Evolutionary conservation across 23 tunicate species (phyloP), one percentile per base, ranked within the genome.

Genomic region (Ascidia mentula): DNA sequence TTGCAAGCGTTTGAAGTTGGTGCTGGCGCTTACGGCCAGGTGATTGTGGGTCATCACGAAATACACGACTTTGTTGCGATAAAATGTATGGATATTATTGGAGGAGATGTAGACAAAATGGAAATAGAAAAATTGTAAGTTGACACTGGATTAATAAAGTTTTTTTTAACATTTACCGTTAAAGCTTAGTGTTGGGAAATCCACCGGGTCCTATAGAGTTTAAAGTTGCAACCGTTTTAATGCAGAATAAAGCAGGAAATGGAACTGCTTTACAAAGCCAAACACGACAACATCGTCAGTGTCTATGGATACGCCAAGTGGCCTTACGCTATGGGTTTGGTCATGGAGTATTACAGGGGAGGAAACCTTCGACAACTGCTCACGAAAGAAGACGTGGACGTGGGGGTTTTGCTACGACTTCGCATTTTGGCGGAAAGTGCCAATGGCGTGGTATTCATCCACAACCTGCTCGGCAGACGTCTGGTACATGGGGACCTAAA

Each of bases 341-440:
- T 81, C 17, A 81, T 81, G 85, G 85, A 81, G 32, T 72, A 81
- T 32, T 31, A 69, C 26, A 77, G 77, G 38, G 46, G 69, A 15
- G 85, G 85, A 72, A 81, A 81, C 32, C 78, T 81, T 17, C 22
- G 31, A 69, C 38, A 81, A 72, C 18, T 81, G 40, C 69, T 81
- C 3, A 17, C 22, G 22, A 78, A 81, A 6, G 35, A 81, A 71
- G 38, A 31, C 9, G 69, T 81, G 13, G 13, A 8, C 26, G 33
- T 72, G 18, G 78, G 69, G 12, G 13, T 36, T 7, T 40, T 81
- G 18, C 39, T 81, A 34, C 65, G 85, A 36, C 39, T 81, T 32
- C 78, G 85, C 26, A 30, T 72, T 6, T 3, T 75, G 7, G 69
- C 38, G 2, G 85, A 81, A 40, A 72, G 71, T 45, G 69, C 78